phyloP scores from a whole-genome alignment of 2,888 invertebrate species.

The Mantis religiosa region DNA sequence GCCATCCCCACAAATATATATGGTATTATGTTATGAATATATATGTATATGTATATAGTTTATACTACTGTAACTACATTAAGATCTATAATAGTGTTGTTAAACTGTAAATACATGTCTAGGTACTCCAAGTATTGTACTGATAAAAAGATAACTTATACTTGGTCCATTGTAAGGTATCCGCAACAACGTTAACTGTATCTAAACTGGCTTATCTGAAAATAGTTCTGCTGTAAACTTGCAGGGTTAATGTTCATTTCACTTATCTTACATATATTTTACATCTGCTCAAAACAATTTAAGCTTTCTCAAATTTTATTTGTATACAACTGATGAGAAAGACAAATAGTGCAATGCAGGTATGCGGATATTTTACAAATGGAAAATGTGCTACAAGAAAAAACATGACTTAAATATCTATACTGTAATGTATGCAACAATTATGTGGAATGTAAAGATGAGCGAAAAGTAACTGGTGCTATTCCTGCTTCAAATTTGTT shows the following conservation, averaged over 20 bases:
- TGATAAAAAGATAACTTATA: background rate
- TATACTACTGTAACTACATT: background rate
- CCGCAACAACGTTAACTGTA: background rate
- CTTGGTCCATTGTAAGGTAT: background rate
- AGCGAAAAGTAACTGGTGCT: background rate
- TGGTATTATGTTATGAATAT: background rate
- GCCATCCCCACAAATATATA: background rate
- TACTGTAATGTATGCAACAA: background rate
- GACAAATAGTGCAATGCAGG: background rate
- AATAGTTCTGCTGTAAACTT: background rate
- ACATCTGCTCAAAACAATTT: background rate
- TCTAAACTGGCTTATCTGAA: background rate
- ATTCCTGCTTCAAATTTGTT: background rate
- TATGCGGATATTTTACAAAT: background rate
- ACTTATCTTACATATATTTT: background rate
- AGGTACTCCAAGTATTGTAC: constrained; percentile 1
- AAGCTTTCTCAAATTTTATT: background rate
- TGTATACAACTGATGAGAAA: background rate
- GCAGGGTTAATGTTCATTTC: background rate
- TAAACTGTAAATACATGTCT: background rate
- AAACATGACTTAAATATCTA: background rate
- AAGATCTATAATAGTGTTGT: background rate
- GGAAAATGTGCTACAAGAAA: background rate
- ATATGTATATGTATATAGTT: background rate
- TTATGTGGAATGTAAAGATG: background rate